Evolutionary conservation across 2,797 vertebrate genomes (phyloP), one percentile per base, ranked within the genome.

Genomic region (Varecia variegata): DNA sequence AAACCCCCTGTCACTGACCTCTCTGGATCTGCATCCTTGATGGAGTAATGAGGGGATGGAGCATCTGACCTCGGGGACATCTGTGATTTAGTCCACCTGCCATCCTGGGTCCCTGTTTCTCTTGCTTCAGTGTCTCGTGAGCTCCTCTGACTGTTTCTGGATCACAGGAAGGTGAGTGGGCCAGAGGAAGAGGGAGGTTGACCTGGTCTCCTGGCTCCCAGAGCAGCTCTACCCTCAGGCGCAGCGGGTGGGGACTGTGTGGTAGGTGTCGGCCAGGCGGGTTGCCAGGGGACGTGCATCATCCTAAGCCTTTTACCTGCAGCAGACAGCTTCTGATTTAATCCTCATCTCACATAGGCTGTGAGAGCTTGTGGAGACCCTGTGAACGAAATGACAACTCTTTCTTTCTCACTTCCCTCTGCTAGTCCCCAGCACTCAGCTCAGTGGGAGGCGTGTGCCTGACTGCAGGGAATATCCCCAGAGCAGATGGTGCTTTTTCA

Each of bases 361-460:
- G 73, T 32, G 65, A 45, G 50, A 93, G 30, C 50, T 76, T 93
- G 11, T 43, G n/a, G 25, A 92, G 76, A 94, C 5, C 13, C 32
- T n/a, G 35, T 65, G 35, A 85, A n/a, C 21, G 56, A 82, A 40
- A 25, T 71, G 58, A 60, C 45, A 47, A 20, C n/a, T 40, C 47
- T 21, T 56, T 54, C 25, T 27, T 84, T 77, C 35, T 56, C 60
- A 11, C 10, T 11, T 79, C 14, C 25, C 23, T 77, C 50, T 30
- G 40, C 77, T 62, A 20, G 4, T 23, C 30, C 11, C 30, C 50
- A 35, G n/a, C 14, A 3, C 27, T n/a, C 21, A 52, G 2, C 27
- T n/a, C 21, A 52, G 2, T 6, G 2, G 13, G 27, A n/a, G 52
- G 18, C n/a, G 7, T 35, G 5, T 32, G 80, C 65, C 38, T 40